Conservation (phyloP, 2,797 vertebrate species). For the Loris lydekkerianus region DNA sequence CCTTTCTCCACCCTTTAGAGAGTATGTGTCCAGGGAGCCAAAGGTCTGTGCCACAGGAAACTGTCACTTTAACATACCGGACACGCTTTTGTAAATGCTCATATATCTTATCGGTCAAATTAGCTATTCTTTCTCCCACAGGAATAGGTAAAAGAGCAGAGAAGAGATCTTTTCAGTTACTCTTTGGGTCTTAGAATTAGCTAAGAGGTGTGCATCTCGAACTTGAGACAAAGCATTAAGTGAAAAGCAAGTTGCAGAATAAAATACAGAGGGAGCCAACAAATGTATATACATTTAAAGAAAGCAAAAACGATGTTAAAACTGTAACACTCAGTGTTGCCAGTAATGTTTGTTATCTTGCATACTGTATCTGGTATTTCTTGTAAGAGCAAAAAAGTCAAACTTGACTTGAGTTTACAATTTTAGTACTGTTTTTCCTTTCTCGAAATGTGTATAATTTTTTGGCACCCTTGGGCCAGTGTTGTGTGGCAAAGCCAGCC, state of each 20-base stretch:
- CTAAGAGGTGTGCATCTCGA: neutral
- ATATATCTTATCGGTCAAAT: neutral
- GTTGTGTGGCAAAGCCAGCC: neutral
- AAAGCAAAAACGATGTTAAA: no score
- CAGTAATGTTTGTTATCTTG: no score
- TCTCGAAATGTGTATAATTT: no score
- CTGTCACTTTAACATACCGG: neutral
- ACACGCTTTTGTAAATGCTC: constrained; percentile 5
- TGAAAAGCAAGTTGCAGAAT: constrained; percentile 33
- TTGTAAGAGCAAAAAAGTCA: no score
- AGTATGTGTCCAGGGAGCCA: neutral
- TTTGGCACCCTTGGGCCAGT: no score
- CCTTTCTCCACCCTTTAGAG: neutral
- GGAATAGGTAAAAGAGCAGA: neutral
- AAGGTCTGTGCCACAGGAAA: neutral
- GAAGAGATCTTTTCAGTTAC: neutral
- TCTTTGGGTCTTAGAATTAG: neutral
- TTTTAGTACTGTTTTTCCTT: no score
- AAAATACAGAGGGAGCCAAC: neutral
- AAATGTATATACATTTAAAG: no score
- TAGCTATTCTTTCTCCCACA: neutral
- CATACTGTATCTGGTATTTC: no score
- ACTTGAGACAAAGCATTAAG: neutral
- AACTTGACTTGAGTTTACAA: no score
- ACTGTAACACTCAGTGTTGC: no score